phyloP scores from a whole-genome alignment of 2,113 vertebrate genomes.

The Eidolon helvum region DNA sequence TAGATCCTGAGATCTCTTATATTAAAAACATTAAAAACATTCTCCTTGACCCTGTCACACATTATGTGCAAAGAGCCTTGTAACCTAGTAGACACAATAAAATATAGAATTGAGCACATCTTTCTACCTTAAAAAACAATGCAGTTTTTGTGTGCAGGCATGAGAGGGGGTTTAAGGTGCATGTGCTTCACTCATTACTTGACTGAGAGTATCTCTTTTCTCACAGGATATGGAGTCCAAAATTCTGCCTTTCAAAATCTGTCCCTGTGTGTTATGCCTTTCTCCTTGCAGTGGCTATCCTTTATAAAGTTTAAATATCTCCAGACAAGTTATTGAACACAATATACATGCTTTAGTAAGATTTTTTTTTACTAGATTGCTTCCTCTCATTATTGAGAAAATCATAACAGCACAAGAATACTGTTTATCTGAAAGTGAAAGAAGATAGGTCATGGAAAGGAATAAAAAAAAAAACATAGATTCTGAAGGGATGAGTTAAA shows the following conservation, averaged over 20 bases:
- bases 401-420: neutral
- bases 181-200: fast-evolving
- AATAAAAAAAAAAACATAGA: neutral
- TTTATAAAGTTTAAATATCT: neutral
- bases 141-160: neutral
- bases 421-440: neutral
- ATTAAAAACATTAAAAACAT: neutral
- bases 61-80: neutral
- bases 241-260: neutral
- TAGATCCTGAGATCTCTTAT: neutral
- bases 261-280: neutral
- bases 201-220: neutral
- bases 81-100: neutral
- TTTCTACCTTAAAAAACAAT: neutral
- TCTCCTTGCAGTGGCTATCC: neutral
- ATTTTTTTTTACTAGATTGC: neutral
- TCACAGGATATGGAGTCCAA: neutral
- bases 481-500: neutral
- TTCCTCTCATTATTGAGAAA: neutral
- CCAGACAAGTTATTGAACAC: neutral
- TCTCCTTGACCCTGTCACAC: neutral
- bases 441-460: neutral
- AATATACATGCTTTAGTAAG: neutral
- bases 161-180: neutral
- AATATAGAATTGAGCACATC: neutral